A percentile compares a stretch with the other conserved stretches of the same genome.
Conservation (phyloP, 1,140 invertebrate genomes). For the Drosophila athabasca region DNA sequence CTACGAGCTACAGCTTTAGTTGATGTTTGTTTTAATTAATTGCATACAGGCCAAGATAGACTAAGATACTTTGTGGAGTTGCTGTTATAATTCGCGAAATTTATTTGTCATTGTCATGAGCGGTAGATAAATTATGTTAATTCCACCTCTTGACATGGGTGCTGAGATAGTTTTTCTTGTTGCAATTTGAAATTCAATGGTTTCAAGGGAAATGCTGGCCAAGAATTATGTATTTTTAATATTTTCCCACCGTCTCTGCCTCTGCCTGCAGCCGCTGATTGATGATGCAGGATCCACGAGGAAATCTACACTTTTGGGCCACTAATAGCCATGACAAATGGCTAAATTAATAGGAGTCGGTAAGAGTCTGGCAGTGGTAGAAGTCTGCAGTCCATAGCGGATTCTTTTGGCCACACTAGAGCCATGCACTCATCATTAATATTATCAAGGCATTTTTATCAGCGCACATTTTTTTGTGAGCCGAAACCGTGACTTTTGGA, state of each 20-base stretch:
- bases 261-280: conserved; percentile 6
- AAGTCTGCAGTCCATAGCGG: neutral
- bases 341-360: conserved; percentile 63
- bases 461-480: conserved; percentile 57
- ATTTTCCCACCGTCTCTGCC: conserved; percentile 9
- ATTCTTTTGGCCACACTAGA: conserved; percentile 45
- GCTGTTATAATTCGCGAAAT: conserved; percentile 64
- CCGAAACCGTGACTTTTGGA: conserved; percentile 50
- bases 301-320: conserved; percentile 35
- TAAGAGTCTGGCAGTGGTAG: neutral
- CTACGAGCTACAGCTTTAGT: conserved; percentile 26
- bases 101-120: conserved; percentile 77
- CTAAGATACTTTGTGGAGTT: conserved; percentile 60
- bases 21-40: conserved; percentile 76
- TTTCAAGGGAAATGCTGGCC: conserved; percentile 16
- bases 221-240: conserved; percentile 13
- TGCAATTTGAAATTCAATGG: conserved; percentile 64
- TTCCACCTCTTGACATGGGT: conserved; percentile 62
- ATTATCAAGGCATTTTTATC: conserved; percentile 70
- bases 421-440: conserved; percentile 69
- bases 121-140: conserved; percentile 69
- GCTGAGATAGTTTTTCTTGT: conserved; percentile 62
- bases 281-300: conserved; percentile 21
- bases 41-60: conserved; percentile 29
- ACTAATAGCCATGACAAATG: conserved; percentile 74